Conservation (phyloP, 2,888 invertebrate genomes). For the Bombylius major region DNA sequence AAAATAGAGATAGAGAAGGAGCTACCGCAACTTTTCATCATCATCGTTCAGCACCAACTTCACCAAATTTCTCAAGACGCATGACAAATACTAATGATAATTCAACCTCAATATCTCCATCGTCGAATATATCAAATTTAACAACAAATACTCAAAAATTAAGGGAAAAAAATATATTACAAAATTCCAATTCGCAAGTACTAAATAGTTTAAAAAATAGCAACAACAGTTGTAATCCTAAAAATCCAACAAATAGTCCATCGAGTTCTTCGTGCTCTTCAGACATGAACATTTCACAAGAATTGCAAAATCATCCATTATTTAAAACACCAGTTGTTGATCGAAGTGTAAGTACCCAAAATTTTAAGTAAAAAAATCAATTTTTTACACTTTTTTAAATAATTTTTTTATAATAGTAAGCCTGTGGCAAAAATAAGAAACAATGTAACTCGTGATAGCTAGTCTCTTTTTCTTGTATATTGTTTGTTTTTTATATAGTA, state of each 20-base stretch:
- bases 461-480: no score
- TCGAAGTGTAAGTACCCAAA: constrained; percentile 44
- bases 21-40: constrained; percentile 14
- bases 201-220: constrained; percentile 26
- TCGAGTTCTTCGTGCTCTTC: constrained; percentile 35
- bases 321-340: constrained; percentile 48
- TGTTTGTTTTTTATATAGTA: no score
- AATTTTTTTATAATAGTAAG: no score
- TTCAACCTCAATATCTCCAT: neutral
- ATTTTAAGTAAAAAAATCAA: no score
- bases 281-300: constrained; percentile 43
- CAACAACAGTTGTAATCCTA: constrained; percentile 6
- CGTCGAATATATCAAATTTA: neutral
- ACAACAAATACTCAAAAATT: neutral
- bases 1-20: neutral
- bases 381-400: no score
- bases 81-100: constrained; percentile 25
- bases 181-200: constrained; percentile 31
- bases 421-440: no score
- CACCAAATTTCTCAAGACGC: constrained; percentile 44
- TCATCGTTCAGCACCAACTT: constrained; percentile 52
- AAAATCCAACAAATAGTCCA: constrained; percentile 34
- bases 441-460: no score
- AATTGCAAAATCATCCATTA: constrained; percentile 40
- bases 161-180: neutral